phyloP scores from a whole-genome alignment of 2,797 vertebrate species.

The Sebastes flavidus region DNA sequence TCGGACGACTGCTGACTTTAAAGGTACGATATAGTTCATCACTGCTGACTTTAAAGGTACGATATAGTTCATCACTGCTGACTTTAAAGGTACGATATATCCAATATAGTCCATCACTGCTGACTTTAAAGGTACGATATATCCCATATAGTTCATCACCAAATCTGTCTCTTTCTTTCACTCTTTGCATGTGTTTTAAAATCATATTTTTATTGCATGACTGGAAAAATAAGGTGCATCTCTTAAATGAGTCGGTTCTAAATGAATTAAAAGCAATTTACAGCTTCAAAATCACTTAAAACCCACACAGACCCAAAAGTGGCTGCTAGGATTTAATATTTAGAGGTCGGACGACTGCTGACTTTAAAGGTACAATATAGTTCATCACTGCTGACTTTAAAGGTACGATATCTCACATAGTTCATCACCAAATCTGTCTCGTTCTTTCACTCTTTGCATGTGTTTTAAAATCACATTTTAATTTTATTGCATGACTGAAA shows the following conservation, averaged over 20 bases:
- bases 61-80: no score
- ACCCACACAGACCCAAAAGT: conserved; percentile 29
- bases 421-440: not conserved
- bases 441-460: conserved; percentile 15
- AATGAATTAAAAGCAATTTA: conserved; percentile 40
- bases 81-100: no score
- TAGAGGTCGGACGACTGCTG: conserved; percentile 72
- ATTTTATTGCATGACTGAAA: conserved; percentile 2
- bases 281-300: conserved; percentile 46
- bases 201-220: conserved; percentile 3
- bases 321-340: conserved; percentile 45
- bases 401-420: no score
- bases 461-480: conserved; percentile 4
- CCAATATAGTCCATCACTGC: no score
- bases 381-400: no score
- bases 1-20: conserved; percentile 81
- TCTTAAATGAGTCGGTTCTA: not conserved
- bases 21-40: conserved; percentile 83
- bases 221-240: not conserved
- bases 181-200: conserved; percentile 10
- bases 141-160: not conserved
- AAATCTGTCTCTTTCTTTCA: conserved; percentile 6
- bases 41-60: no score
- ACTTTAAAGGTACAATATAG: conserved; percentile 80
- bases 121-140: no score